phyloP scores from a whole-genome alignment of 2,113 vertebrate genomes.

The Anarrhichthys ocellatus region DNA sequence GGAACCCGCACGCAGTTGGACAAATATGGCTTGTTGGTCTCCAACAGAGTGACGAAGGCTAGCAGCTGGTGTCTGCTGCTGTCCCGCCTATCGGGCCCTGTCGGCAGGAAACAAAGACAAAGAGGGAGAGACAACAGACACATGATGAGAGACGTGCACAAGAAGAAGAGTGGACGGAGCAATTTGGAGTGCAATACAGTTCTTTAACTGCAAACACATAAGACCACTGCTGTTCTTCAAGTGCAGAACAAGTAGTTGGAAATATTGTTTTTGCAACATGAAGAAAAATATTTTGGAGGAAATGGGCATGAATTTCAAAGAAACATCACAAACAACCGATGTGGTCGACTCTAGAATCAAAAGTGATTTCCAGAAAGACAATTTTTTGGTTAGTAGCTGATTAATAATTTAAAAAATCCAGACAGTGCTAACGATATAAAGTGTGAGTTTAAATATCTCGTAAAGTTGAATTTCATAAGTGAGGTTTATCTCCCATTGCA shows the following conservation, averaged over 20 bases:
- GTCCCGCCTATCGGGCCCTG: slow-evolving; percentile 71
- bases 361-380: not conserved
- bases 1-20: slow-evolving; percentile 90
- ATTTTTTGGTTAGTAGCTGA: not conserved
- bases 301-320: not conserved
- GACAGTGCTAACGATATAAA: not conserved
- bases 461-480: not conserved
- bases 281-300: not conserved
- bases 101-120: not conserved
- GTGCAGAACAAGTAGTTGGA: not conserved
- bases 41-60: slow-evolving; percentile 91
- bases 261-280: not conserved
- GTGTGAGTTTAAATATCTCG: not conserved
- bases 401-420: no score
- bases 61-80: slow-evolving; percentile 90
- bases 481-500: not conserved
- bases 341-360: not conserved
- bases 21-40: slow-evolving; percentile 93
- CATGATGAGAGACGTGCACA: not conserved
- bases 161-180: not conserved
- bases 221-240: not conserved
- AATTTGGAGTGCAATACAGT: not conserved
- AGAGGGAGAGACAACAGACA: slow-evolving; percentile 9
- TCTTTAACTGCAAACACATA: not conserved
- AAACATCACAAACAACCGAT: slow-evolving; percentile 4